phyloP scores from a whole-genome alignment of 2,888 invertebrate species.

The Eurytoma californica region DNA sequence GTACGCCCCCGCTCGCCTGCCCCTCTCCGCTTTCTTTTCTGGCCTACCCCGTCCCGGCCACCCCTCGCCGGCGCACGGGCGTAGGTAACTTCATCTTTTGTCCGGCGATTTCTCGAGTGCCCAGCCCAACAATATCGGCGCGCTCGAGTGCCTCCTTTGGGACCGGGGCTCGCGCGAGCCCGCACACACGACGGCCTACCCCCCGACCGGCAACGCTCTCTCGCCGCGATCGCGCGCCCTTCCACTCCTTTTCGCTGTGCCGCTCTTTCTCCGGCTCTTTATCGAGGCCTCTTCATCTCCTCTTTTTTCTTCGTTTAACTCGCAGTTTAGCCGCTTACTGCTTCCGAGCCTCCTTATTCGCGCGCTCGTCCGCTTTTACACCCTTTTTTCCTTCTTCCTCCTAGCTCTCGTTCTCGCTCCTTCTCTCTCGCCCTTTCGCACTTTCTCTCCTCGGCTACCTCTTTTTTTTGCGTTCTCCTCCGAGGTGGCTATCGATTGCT shows the following conservation, averaged over 20 bases:
- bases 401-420: constrained; percentile 28
- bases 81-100: constrained; percentile 60
- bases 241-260: not conserved
- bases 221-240: constrained; percentile 13
- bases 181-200: constrained; percentile 1
- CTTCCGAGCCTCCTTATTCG: constrained; percentile 44
- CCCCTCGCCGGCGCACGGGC: not conserved
- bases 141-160: constrained; percentile 71
- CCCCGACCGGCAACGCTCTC: not conserved
- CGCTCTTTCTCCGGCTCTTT: constrained; percentile 35
- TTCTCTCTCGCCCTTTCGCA: constrained; percentile 26
- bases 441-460: not conserved
- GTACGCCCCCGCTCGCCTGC: not conserved
- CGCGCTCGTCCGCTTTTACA: constrained; percentile 16
- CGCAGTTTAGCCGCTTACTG: constrained; percentile 50
- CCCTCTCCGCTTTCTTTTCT: constrained; percentile 15
- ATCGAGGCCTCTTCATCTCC: constrained; percentile 47
- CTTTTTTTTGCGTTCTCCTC: constrained; percentile 20
- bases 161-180: constrained; percentile 30
- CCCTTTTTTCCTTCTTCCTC: constrained; percentile 46
- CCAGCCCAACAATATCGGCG: constrained; percentile 69
- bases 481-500: constrained; percentile 43
- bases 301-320: constrained; percentile 45
- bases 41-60: constrained; percentile 14
- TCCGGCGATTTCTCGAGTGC: constrained; percentile 63